Percentiles rank a stretch among this genome's conserved stretches.
These are phyloP conservation scores for Myzus persicae DNA, from an alignment of 1,140 invertebrate genomes.

Conservation along the genomic window DNA sequence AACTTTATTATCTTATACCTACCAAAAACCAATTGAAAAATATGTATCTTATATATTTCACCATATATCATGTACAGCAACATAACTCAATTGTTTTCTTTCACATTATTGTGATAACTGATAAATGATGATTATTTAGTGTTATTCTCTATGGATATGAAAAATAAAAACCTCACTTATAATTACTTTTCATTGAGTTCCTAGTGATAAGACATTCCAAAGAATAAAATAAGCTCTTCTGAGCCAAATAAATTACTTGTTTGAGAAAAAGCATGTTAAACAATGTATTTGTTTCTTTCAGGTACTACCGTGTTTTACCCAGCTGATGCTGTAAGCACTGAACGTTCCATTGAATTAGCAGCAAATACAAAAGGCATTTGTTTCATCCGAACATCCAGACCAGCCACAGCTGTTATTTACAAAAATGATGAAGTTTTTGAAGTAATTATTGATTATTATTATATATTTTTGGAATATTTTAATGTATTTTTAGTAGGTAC, in stretches of 20 bases:
- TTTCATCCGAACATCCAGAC: conserved; percentile 94
- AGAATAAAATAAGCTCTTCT: background rate
- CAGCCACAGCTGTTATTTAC: conserved; percentile 89
- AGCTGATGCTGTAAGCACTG: conserved; percentile 91
- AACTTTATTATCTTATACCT: background rate
- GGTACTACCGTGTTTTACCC: conserved; percentile 96
- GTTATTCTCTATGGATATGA: background rate
- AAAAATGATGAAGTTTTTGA: conserved; percentile 84
- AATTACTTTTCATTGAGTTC: background rate
- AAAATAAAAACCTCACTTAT: background rate
- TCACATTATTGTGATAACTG: background rate
- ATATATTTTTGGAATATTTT: background rate
- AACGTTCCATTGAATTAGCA: conserved; percentile 93
- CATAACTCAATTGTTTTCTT: background rate
- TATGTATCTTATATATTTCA: background rate
- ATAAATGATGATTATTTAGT: background rate
- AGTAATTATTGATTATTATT: conserved; percentile 69
- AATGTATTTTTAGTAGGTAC: background rate
- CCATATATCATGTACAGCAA: background rate
- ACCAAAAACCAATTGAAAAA: too few species aligned
- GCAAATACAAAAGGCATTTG: conserved; percentile 95
- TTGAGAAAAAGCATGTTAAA: background rate
- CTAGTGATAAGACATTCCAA: background rate
- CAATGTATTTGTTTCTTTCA: conserved; percentile 56
- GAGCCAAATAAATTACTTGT: background rate